Evolutionary conservation across 2,888 invertebrate genomes (phyloP).

Genomic region (Harpalus rufipes): DNA sequence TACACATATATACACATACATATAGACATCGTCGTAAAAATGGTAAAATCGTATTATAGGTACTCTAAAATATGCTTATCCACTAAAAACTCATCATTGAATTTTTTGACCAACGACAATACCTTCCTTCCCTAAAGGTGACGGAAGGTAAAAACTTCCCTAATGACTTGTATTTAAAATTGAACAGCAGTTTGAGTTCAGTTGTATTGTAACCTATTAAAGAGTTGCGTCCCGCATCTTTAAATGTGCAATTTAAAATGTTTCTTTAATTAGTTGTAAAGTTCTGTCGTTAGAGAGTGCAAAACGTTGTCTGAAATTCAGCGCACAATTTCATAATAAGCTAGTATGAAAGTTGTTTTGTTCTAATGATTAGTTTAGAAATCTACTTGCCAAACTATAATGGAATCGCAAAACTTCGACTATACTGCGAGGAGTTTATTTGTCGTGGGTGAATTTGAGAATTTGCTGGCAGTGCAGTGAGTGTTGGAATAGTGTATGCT

Average conservation of each 20-base stretch:
- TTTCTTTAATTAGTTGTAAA: slow-evolving; percentile 58
- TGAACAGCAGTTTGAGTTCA: slow-evolving; percentile 12
- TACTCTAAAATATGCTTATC: too few relatives aligned
- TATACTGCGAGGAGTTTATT: slow-evolving; percentile 41
- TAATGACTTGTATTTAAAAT: neutral
- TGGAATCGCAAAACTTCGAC: slow-evolving; percentile 57
- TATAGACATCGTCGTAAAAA: too few relatives aligned
- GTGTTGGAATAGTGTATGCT: too few relatives aligned
- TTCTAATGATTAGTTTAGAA: slow-evolving; percentile 64
- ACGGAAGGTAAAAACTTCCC: too few relatives aligned
- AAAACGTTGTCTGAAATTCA: slow-evolving; percentile 51
- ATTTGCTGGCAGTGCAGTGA: neutral
- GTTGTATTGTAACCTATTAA: neutral
- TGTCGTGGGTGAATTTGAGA: slow-evolving; percentile 32
- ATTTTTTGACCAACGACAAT: too few relatives aligned
- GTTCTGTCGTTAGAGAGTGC: slow-evolving; percentile 56
- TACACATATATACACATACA: too few relatives aligned
- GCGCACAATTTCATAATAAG: slow-evolving; percentile 61
- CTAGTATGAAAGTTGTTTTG: slow-evolving; percentile 60
- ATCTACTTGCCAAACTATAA: slow-evolving; percentile 62
- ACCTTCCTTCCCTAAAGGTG: too few relatives aligned
- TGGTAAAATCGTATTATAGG: too few relatives aligned
- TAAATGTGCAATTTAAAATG: slow-evolving; percentile 54
- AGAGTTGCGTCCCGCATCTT: neutral
- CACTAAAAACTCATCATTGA: too few relatives aligned